Evolutionary conservation across 2,888 invertebrate species (phyloP), one percentile per base, ranked within the genome.

Genomic region (Morpho achilles): DNA sequence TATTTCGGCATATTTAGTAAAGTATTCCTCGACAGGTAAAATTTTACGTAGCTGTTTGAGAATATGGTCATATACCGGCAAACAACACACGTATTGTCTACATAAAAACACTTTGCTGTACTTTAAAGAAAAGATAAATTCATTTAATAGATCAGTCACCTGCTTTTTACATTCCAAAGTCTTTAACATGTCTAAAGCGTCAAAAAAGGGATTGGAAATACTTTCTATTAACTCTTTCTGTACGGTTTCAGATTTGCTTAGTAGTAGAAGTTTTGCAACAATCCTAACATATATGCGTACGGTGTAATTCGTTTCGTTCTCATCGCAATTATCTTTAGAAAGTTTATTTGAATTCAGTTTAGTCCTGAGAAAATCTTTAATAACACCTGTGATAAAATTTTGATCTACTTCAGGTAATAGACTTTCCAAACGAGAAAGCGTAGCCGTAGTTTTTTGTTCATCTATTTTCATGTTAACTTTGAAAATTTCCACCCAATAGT

Each of bases 31-130:
- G 41, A 76, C 67, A 0, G 79, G 75, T 51, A 84, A 61, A 22
- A 76, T 56, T 7, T 59, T 69, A 7, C 72, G 70, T 66, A 76
- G 64, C 66, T 77, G 76, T 41, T 56, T 59, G 2, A 72, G 60
- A 16, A 82, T 61, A 43, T 60, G 69, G 56, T 80, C 74, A 48
- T 82, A 72, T 2, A 81, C 71, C 6, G 74, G 72, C 39, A 80
- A 59, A 60, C 74, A 75, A 3, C 72, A 69, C 2, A 72, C 69
- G 42, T 75, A 80, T 22, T 73, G 64, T 0, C 55, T 43, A 22
- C 75, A 68, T 3, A 82, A 68, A 64, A 78, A 82, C 5, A 69
- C 78, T 45, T 68, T 64, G 9, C 72, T 79, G 40, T 74, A 79
- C 61, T 73, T 75, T 2, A 83, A 67, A 51, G 70, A 58, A 2